Conservation (phyloP, 2,113 vertebrate genomes). For the Burhinus oedicnemus region DNA sequence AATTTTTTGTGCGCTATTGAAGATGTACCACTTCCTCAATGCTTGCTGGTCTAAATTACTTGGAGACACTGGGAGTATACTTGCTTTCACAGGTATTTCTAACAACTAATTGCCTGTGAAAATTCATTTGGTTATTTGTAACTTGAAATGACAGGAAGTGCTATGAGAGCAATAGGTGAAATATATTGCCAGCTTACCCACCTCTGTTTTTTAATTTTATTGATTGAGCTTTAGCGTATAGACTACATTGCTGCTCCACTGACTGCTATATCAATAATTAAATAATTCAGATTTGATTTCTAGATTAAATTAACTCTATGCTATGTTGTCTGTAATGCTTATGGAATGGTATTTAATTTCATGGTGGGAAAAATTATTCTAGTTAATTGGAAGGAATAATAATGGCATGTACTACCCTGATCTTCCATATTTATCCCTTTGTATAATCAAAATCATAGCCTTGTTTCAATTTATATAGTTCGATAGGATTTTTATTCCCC, state of each 20-base stretch:
- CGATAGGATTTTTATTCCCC: neutral
- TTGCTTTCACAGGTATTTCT: slow-evolving; percentile 66
- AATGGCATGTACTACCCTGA: neutral
- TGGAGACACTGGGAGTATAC: slow-evolving; percentile 50
- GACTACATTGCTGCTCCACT: neutral
- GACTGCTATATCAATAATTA: neutral
- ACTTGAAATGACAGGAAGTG: slow-evolving; percentile 50
- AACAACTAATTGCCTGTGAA: slow-evolving; percentile 70
- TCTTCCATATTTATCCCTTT: neutral
- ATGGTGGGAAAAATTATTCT: neutral
- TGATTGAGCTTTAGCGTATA: neutral
- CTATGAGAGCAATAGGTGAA: slow-evolving; percentile 33
- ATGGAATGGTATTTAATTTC: neutral
- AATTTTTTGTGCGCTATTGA: neutral
- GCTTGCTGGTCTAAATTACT: slow-evolving; percentile 71
- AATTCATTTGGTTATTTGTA: slow-evolving; percentile 65
- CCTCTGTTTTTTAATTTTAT: neutral
- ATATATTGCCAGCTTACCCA: slow-evolving; percentile 4
- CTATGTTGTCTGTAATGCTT: neutral
- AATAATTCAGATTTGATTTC: neutral
- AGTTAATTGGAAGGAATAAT: neutral
- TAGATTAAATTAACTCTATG: neutral
- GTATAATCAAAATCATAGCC: neutral
- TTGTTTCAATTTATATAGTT: neutral
- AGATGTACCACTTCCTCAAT: neutral